These are phyloP conservation scores for Yponomeuta cagnagella DNA, from an alignment of 2,888 invertebrate species.

Conservation along the genomic window DNA sequence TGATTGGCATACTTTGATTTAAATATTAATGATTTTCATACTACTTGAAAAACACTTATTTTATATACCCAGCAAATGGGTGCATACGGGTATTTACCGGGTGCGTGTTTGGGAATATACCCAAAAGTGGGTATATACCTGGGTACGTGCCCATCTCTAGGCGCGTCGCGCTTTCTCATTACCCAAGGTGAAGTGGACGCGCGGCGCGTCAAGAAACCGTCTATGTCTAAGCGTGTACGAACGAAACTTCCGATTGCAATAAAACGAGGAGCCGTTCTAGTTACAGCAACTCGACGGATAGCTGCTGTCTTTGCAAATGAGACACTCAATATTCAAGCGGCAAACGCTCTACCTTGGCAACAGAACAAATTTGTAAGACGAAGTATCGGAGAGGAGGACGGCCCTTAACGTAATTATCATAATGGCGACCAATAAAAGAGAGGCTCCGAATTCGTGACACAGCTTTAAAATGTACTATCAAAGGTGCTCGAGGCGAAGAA, in stretches of 20 bases:
- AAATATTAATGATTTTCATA: too few relatives aligned
- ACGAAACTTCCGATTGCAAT: not conserved
- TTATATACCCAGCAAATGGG: too few relatives aligned
- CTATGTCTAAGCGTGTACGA: not conserved
- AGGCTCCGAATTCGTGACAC: conserved; percentile 68
- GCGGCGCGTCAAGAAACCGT: too few relatives aligned
- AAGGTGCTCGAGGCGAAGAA: conserved; percentile 69
- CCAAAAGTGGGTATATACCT: too few relatives aligned
- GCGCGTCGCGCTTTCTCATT: too few relatives aligned
- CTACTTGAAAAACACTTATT: too few relatives aligned
- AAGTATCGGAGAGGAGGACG: conserved; percentile 62
- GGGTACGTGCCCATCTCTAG: too few relatives aligned
- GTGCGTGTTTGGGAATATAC: too few relatives aligned
- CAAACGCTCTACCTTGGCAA: conserved; percentile 65
- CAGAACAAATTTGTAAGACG: conserved; percentile 72
- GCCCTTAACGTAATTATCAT: conserved; percentile 73
- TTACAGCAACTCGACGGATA: conserved; percentile 32
- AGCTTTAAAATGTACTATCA: conserved; percentile 72
- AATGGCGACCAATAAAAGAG: conserved; percentile 73
- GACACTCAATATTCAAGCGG: conserved; percentile 69
- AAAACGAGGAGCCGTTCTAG: not conserved
- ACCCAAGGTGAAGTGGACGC: too few relatives aligned
- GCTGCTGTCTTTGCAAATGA: conserved; percentile 70
- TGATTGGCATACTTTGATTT: too few relatives aligned
- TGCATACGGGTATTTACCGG: too few relatives aligned